Evolutionary conservation across 2,797 vertebrate species (phyloP).

Genomic region (Netta rufina): DNA sequence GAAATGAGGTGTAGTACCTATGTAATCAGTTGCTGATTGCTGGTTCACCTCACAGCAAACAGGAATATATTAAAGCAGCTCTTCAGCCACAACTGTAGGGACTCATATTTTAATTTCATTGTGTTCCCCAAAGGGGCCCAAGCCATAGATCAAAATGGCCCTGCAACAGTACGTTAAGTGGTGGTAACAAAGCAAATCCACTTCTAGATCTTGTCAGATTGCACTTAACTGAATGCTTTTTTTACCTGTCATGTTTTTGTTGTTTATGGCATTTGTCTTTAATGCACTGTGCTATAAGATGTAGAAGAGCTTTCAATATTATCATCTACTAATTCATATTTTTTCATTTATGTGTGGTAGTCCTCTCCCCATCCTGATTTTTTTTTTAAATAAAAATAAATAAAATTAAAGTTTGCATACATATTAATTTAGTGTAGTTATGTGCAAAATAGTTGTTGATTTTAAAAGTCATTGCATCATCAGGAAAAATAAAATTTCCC

Average conservation of each 20-base stretch:
- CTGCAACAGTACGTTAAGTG: background rate
- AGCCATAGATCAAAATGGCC: background rate
- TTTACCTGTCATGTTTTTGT: background rate
- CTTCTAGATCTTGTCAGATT: background rate
- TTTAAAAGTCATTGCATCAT: background rate
- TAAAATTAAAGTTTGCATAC: background rate
- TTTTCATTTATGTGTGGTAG: background rate
- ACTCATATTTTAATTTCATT: background rate
- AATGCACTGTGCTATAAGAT: background rate
- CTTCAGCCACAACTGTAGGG: background rate
- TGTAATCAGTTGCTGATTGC: background rate
- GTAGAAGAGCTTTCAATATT: background rate
- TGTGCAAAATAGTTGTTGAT: background rate
- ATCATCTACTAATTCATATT: background rate
- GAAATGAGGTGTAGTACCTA: background rate
- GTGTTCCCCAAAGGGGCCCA: background rate
- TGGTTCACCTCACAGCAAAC: background rate
- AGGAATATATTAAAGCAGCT: background rate
- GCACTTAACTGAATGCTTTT: background rate
- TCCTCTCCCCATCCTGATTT: background rate
- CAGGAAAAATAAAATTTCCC: no score
- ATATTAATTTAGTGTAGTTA: background rate
- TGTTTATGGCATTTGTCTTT: background rate
- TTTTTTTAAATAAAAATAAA: no score
- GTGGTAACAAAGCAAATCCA: background rate